Percentiles rank a stretch among this genome's conserved stretches.
Evolutionary conservation across 2,113 vertebrate species (phyloP).

Genomic region (Eidolon helvum): DNA sequence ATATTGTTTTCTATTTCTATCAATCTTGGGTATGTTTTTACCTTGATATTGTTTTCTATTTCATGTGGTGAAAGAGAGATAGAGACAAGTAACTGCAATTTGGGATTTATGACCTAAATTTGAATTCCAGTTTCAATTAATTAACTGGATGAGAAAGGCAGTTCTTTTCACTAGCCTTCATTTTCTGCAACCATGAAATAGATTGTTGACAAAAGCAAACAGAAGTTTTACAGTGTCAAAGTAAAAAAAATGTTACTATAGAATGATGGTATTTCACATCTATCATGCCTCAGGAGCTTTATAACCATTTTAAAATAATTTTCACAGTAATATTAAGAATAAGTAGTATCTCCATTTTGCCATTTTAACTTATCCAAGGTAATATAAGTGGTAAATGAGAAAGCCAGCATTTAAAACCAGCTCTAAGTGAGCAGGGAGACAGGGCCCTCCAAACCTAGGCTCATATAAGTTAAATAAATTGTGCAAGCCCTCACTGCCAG

Average conservation of each 20-base stretch:
- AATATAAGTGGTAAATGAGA: background rate
- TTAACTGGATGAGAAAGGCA: background rate
- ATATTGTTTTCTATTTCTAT: conserved; percentile 18
- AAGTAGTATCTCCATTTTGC: background rate
- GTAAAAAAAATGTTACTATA: background rate
- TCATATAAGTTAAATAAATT: background rate
- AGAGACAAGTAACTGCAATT: background rate
- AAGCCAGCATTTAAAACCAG: background rate
- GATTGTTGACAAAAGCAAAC: background rate
- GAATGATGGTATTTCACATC: background rate
- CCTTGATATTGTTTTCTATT: conserved; percentile 12
- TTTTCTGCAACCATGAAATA: conserved; percentile 17
- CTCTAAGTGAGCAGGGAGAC: background rate
- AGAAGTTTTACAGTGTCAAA: background rate
- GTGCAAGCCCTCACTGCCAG: background rate
- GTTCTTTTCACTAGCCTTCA: background rate
- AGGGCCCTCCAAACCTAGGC: background rate
- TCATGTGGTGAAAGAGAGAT: background rate
- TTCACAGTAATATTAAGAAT: background rate
- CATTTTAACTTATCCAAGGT: background rate
- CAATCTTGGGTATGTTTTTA: background rate
- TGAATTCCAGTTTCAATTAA: conserved; percentile 39
- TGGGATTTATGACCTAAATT: background rate
- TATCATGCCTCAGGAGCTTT: background rate
- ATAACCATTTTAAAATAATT: background rate